Base-by-base conservation (phyloP, 2,113 vertebrate genomes). In the Eptesicus fuscus region DNA sequence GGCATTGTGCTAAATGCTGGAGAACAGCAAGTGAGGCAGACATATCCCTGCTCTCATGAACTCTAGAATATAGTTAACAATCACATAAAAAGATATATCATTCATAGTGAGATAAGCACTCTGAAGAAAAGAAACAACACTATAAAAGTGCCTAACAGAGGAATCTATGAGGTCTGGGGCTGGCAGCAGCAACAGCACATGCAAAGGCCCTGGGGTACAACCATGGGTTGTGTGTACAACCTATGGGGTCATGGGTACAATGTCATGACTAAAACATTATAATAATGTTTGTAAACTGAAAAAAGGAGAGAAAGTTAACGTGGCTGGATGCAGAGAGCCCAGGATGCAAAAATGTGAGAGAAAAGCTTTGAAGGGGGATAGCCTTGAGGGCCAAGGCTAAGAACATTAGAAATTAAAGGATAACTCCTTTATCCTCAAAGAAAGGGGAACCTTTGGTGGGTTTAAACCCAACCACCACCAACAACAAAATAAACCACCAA, bases 361-460 rank as follows among this genome's bases (percentile, higher is more conserved):
- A 67, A 74, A 90, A 79, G 13, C 32, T 92, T 51, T 32, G 42
- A 80, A 40, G 53, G 32, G 4, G 37, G 51, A 3, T 65, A 4
- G 8, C 10, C 25, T 56, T 37, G 10, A 25, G 2, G 20, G 22
- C 44, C 51, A 44, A 74, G 49, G 17, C 28, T 69, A 47, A 65
- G 37, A 76, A 88, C 35, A 74, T 28, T n/a, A 30, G 5, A 18
- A 35, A 65, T 30, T 51, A 53, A 88, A 93, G 44, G 30, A 53
- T 82, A 32, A 67, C 42, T 28, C 35, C 37, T 90, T 90, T 88
- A 53, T 56, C 7, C 42, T 86, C 5, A 59, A 85, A 91, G 71
- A 28, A 83, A 88, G 0, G 5, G 28, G 32, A 79, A 40, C 0
- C 3, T 73, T 76, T 67, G 42, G 20, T 69, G 32, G 28, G 12